Evolutionary conservation across 92 coral and sea anemone genomes (phyloP).

Genomic region (Phymanthus crucifer): DNA sequence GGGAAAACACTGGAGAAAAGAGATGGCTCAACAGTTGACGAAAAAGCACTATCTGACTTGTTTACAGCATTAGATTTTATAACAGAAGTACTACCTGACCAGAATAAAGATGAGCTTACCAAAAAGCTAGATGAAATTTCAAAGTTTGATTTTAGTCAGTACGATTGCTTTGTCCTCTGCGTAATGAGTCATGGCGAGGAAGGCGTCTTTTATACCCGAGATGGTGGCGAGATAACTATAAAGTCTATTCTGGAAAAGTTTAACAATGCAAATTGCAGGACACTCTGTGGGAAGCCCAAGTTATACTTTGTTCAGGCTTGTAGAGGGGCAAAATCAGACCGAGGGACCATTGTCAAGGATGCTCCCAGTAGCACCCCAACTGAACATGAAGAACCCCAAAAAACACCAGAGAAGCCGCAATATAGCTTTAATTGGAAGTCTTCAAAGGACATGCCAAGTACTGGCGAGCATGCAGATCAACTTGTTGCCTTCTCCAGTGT

Average conservation of each 20-base stretch:
- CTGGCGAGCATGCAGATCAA: conserved; percentile 71
- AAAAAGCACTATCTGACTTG: conserved; percentile 31
- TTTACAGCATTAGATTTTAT: conserved; percentile 61
- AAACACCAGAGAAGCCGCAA: not conserved
- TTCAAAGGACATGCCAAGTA: conserved; percentile 5
- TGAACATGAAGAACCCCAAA: no score
- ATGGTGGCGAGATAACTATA: conserved; percentile 48
- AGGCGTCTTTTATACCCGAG: conserved; percentile 52
- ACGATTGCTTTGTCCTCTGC: conserved; percentile 75
- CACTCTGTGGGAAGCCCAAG: conserved; percentile 77
- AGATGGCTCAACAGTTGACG: conserved; percentile 67
- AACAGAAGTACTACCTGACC: conserved; percentile 19
- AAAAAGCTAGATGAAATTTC: conserved; percentile 23
- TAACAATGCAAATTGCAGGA: conserved; percentile 27
- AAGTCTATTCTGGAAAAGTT: no score
- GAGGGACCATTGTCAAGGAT: conserved; percentile 57
- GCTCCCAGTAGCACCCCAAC: conserved; percentile 11
- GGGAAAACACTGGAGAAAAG: conserved; percentile 42
- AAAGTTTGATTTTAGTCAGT: conserved; percentile 39
- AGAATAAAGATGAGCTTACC: conserved; percentile 21
- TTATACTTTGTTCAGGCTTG: conserved; percentile 83
- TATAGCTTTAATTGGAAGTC: no score
- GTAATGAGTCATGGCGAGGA: conserved; percentile 89
- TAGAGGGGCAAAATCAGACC: conserved; percentile 55
- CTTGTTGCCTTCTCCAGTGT: conserved; percentile 72